Base-by-base conservation (phyloP, 2,113 vertebrate species). In the Engraulis encrasicolus region DNA sequence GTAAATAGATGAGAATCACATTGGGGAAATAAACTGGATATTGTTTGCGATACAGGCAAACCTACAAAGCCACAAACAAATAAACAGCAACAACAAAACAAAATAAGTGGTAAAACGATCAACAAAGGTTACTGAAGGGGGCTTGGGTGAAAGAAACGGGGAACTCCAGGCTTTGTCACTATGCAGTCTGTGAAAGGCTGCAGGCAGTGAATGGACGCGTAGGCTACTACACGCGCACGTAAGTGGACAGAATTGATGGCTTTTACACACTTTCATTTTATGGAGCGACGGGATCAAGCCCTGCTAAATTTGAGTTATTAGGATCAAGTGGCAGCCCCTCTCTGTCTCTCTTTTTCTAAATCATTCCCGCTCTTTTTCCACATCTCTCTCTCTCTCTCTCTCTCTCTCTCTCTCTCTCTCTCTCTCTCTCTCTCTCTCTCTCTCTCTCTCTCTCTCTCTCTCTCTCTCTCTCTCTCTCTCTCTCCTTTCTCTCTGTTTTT, bases 241-340 rank as follows among this genome's bases (percentile, higher is more conserved):
- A 86, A 78, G 78, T 54, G 23, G 78, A 6, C 27, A n/a, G 54
- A 66, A 90, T 91, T 91, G 88, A 92, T 83, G 74, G 81, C 80
- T 86, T 92, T 93, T 91, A 91, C 91, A 86, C 86, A 87, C 84
- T 90, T 85, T 82, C 36, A 0, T 87, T 92, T 91, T 71, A 92
- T 92, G 89, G 87, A 92, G 89, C 83, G 37, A 85, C 84, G 85
- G 87, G 89, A 91, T 89, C 90, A 83, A 88, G 34, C 86, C 85
- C 90, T 83, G 87, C 87, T 92, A 90, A 90, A 92, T 89, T 88
- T 89, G 90, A 89, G 85, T 91, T 86, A 86, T 83, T 90, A 87
- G 87, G 89, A 90, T 91, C 87, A 91, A 71, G 61, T 71, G 61
- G 61, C 61, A 71, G 27, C 61, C 61, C n/a, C 40, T 7, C 6